Base-by-base conservation (phyloP, 2,113 vertebrate species). In the Sinosuthora webbiana region DNA sequence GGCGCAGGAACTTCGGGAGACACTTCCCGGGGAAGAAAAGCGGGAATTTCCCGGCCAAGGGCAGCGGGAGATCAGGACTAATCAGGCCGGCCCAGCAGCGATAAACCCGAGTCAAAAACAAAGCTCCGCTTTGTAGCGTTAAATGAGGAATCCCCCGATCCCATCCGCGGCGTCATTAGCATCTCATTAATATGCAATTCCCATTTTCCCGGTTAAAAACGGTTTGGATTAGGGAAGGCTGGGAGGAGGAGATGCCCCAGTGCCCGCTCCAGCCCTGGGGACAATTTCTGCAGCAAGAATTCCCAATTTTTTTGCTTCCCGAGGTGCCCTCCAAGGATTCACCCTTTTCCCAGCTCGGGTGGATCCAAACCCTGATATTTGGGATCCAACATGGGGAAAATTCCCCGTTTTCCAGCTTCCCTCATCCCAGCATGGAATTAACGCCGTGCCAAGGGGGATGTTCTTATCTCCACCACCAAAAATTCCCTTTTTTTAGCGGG, bases 151-250 rank as follows among this genome's bases (percentile, higher is more conserved):
- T 20, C 2, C 0, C 55, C 69, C 31, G 11, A 42, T 55, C 87
- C 59, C 70, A 20, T 57, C 84, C 75, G 6, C 24, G 28, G 42
- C 84, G 47, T 80, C 84, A 42, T 93, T 91, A 73, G 21, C 87
- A 90, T 85, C 87, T 83, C 47, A 93, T 94, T 87, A 90, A 90
- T 69, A 93, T 21, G 47, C 81, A 41, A 68, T 79, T 87, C 55
- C 82, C 70, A 62, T 84, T 82, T 76, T 37, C 65, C 87, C 35
- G 59, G 90, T 80, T 69, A 88, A 91, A 80, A 91, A 80, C 0
- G 8, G 44, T 20, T 10, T 27, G 1, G 13, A 73, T 44, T 2
- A 27, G 70, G 45, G 30, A 44, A 60, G 27, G 2, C 42, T 70
- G 47, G 60, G 65, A 47, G 52, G 74, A 60, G 21, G 62, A 53